Conservation (phyloP, 64 coral and sea anemone genomes). For the Montipora foliosa region DNA sequence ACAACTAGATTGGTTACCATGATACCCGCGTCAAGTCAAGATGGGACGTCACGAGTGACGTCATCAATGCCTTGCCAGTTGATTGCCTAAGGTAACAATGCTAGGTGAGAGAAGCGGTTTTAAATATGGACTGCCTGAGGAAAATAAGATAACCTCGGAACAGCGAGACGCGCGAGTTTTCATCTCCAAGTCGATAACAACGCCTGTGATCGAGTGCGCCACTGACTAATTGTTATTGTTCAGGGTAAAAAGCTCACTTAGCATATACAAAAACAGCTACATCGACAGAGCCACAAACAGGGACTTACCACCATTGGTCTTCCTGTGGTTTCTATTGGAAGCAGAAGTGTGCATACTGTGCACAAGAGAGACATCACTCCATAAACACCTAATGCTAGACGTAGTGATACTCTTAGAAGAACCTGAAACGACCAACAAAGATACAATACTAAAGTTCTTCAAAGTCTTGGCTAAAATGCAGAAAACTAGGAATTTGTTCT, state of each 20-base stretch:
- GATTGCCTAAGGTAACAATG: too few relatives aligned
- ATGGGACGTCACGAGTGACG: too few relatives aligned
- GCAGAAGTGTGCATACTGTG: constrained; percentile 59
- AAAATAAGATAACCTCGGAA: too few relatives aligned
- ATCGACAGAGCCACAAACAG: not conserved
- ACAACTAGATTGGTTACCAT: too few relatives aligned
- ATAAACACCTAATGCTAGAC: constrained; percentile 79
- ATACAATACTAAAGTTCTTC: not conserved
- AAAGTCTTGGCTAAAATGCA: not conserved
- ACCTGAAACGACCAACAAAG: constrained; percentile 45
- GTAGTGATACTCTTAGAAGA: constrained; percentile 75
- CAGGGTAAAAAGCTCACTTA: not conserved
- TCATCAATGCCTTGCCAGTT: too few relatives aligned
- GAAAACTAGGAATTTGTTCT: too few relatives aligned
- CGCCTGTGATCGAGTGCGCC: too few relatives aligned
- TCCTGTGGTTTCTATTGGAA: constrained; percentile 92
- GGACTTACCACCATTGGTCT: constrained; percentile 84
- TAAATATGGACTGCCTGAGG: too few relatives aligned
- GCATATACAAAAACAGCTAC: not conserved
- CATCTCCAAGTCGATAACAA: too few relatives aligned
- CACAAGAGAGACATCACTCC: constrained; percentile 63
- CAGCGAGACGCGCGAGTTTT: too few relatives aligned
- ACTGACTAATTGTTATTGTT: not conserved
- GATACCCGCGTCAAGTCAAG: too few relatives aligned
- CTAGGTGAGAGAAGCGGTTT: too few relatives aligned